A percentile compares a stretch with the other conserved stretches of the same genome.
phyloP scores from a whole-genome alignment of 2,797 vertebrate species.

The Nannoperca obscura region DNA sequence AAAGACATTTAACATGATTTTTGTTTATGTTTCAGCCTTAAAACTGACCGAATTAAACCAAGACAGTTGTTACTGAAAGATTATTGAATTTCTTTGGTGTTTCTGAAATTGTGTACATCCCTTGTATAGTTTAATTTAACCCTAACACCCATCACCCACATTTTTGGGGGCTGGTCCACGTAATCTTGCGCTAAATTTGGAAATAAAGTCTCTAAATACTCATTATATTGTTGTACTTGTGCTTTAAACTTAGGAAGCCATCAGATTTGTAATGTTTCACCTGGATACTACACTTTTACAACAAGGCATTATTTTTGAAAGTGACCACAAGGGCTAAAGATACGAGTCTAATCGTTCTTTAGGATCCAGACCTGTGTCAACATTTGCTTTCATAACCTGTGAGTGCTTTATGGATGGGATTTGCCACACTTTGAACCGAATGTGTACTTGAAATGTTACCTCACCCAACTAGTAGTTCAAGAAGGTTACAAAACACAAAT shows the following conservation, averaged over 20 bases:
- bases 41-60: constrained; percentile 1
- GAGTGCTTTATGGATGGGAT: constrained; percentile 4
- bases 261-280: background rate
- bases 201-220: background rate
- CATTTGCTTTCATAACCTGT: constrained; percentile 30
- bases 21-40: background rate
- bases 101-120: background rate
- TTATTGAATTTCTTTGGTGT: background rate
- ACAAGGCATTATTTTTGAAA: background rate
- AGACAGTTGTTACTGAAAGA: background rate
- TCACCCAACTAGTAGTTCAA: constrained; percentile 21
- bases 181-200: background rate
- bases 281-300: background rate
- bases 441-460: constrained; percentile 25
- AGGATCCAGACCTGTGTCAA: constrained; percentile 10
- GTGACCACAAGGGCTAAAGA: background rate
- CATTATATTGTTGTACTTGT: background rate
- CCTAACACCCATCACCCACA: background rate
- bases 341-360: background rate
- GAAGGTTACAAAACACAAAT: constrained; percentile 26
- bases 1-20: background rate
- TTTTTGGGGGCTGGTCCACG: background rate
- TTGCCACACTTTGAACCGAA: constrained; percentile 26
- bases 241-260: background rate
- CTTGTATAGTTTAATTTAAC: background rate